Conservation (phyloP, 2,888 invertebrate species). For the Iselma pallidipennis region DNA sequence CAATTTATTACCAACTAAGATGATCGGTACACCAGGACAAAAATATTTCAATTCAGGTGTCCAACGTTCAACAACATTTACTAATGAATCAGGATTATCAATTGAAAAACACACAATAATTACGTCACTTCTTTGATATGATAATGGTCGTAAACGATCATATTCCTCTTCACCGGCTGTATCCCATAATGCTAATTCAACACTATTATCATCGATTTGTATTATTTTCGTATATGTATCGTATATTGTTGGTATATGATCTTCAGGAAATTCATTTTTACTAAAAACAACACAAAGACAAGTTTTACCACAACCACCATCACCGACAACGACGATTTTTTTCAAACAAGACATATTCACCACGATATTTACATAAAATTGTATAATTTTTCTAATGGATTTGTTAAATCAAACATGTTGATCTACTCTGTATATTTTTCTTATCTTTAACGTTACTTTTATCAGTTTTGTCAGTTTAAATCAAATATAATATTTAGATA, state of each 20-base stretch:
- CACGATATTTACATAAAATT: too few species aligned
- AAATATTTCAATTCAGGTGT: slow-evolving; percentile 65
- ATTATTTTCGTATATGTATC: slow-evolving; percentile 52
- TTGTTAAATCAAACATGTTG: too few species aligned
- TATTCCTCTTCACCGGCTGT: slow-evolving; percentile 64
- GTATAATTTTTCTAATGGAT: not conserved
- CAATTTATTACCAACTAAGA: slow-evolving; percentile 66
- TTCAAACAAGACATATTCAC: slow-evolving; percentile 50
- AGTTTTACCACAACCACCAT: slow-evolving; percentile 69
- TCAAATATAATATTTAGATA: not conserved
- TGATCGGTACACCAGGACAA: slow-evolving; percentile 65
- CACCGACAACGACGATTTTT: slow-evolving; percentile 64
- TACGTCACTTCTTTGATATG: slow-evolving; percentile 66
- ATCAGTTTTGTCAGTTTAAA: not conserved
- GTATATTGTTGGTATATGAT: slow-evolving; percentile 59
- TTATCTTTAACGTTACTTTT: not conserved
- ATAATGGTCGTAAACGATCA: slow-evolving; percentile 61
- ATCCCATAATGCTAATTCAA: slow-evolving; percentile 59
- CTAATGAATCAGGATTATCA: slow-evolving; percentile 64
- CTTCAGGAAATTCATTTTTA: slow-evolving; percentile 65
- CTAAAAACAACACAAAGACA: slow-evolving; percentile 65
- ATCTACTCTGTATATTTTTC: not conserved
- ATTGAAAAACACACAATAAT: slow-evolving; percentile 68
- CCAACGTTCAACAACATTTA: slow-evolving; percentile 68
- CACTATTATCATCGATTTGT: slow-evolving; percentile 57